phyloP scores from a whole-genome alignment of 92 coral and sea anemone species.

The Epizoanthus illoricatus region DNA sequence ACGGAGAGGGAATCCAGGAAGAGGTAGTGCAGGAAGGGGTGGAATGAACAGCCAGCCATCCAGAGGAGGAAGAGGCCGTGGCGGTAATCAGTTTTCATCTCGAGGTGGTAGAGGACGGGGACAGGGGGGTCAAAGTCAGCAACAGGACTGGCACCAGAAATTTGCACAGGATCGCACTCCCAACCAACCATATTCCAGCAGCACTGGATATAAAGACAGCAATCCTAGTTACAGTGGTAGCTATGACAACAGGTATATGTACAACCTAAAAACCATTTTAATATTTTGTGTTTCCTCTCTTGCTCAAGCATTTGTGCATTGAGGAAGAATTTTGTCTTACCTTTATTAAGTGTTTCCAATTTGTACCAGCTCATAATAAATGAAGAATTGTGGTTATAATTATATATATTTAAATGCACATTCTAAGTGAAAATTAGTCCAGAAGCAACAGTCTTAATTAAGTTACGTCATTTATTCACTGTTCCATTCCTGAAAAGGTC shows the following conservation, averaged over 20 bases:
- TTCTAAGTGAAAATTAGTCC: too few relatives aligned
- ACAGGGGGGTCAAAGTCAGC: conserved; percentile 35
- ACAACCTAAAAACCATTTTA: too few relatives aligned
- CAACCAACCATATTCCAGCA: conserved; percentile 23
- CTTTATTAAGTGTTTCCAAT: too few relatives aligned
- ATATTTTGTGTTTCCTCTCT: too few relatives aligned
- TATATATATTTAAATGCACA: too few relatives aligned
- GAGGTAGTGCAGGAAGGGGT: conserved; percentile 37
- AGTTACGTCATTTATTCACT: too few relatives aligned
- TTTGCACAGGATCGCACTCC: conserved; percentile 13
- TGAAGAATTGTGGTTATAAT: too few relatives aligned
- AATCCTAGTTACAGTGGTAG: neutral
- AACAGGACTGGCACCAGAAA: conserved; percentile 42
- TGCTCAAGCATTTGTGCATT: too few relatives aligned
- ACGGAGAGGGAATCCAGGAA: conserved; percentile 6
- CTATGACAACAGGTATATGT: neutral
- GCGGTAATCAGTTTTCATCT: conserved; percentile 46
- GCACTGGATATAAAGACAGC: conserved; percentile 6
- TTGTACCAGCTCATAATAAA: too few relatives aligned
- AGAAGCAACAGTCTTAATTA: too few relatives aligned
- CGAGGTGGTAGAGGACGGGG: conserved; percentile 48
- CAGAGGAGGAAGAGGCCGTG: conserved; percentile 45
- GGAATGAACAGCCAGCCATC: conserved; percentile 29
- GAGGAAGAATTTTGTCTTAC: too few relatives aligned
- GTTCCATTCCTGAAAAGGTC: too few relatives aligned